Base-by-base conservation (phyloP, 1,140 invertebrate genomes). In the Bombus superbus region DNA sequence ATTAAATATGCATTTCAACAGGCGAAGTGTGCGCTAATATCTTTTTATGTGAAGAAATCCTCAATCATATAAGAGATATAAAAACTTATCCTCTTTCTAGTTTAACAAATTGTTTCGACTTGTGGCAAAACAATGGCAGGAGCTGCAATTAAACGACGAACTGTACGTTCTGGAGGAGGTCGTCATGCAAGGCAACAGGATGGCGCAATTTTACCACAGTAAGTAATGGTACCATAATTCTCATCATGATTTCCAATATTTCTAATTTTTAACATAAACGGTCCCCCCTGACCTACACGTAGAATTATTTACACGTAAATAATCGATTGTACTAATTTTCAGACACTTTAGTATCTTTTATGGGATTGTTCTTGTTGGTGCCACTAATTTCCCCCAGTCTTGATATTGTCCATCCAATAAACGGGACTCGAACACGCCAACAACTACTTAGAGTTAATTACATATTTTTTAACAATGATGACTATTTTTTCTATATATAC, bases 221-320 rank as follows among this genome's bases (percentile, higher is more conserved):
- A 47, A 35, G 57, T 82, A 1, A 42, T 0, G 0, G 0, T 28
- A 5, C 5, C 11, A 0, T 10, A 11, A 69, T 10, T 35, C 32
- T 38, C 5, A 2, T 6, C 8, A 8, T 18, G 13, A 35, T 18
- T 38, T 8, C 0, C 8, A 32, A 59, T 59, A 59, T 59, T 28
- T 10, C 8, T 68, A 8, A 22, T 0, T 0, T 68, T 68, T 28
- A 11, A 10, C 6, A 11, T 8, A 59, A 59, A 11, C 0, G 0
- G 3, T 59, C 0, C 57, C 28, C 3, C 1, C 28, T 59, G 5
- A 6, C 10, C 11, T 0, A 28, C 0, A 59, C 22, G 0, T 64
- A 64, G 2, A 13, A 68, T 35, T 35, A 9, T 28, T 59, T 35
- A 8, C 3, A 1, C 0, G 32, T 18, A 32, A 69, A 10, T 0